Conservation (phyloP, 2,888 invertebrate genomes). For the Polymixis lichenea region DNA sequence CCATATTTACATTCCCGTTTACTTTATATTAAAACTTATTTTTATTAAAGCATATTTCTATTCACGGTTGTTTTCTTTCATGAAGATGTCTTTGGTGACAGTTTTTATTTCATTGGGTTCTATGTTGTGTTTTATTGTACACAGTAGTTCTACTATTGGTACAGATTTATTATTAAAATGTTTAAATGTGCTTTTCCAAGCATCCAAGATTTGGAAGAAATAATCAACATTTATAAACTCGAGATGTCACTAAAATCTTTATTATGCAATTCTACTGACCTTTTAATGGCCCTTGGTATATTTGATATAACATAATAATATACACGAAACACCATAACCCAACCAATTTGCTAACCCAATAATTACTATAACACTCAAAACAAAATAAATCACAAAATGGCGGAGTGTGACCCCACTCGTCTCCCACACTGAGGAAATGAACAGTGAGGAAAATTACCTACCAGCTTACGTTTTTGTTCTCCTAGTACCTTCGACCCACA, state of each 20-base stretch:
- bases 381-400: slow-evolving; percentile 56
- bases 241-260: not conserved
- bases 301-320: slow-evolving; percentile 7
- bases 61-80: slow-evolving; percentile 53
- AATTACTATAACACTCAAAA: slow-evolving; percentile 41
- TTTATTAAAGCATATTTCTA: slow-evolving; percentile 65
- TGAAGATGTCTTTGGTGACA: slow-evolving; percentile 44
- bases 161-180: not conserved
- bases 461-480: slow-evolving; percentile 72
- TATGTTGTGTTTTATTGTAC: not conserved
- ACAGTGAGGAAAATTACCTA: slow-evolving; percentile 77
- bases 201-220: not conserved
- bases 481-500: slow-evolving; percentile 60
- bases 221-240: no score
- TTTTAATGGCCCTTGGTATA: not conserved
- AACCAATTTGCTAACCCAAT: slow-evolving; percentile 35
- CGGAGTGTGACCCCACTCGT: slow-evolving; percentile 58
- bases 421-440: slow-evolving; percentile 75
- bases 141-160: not conserved
- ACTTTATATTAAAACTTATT: slow-evolving; percentile 69
- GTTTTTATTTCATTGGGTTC: slow-evolving; percentile 3
- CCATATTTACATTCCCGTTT: slow-evolving; percentile 62
- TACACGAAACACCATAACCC: not conserved
- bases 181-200: no score
- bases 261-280: not conserved